Evolutionary conservation across 1,140 invertebrate species (phyloP).

Genomic region (Ceratoteleas bidentatus): DNA sequence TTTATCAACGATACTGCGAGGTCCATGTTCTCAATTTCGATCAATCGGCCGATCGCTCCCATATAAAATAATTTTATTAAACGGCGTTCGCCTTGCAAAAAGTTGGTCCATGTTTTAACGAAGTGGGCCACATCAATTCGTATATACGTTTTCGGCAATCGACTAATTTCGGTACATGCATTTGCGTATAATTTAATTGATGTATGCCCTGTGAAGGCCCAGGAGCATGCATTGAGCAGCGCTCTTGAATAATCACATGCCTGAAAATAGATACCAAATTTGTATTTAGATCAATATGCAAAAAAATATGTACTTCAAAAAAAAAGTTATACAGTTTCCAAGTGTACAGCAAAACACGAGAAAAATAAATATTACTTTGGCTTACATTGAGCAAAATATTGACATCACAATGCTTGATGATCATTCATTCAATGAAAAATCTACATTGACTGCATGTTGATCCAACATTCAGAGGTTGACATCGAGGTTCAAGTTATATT

Average conservation of each 20-base stretch:
- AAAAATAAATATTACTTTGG: too few relatives aligned
- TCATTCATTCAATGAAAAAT: too few relatives aligned
- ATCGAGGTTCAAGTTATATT: too few relatives aligned
- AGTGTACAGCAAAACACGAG: too few relatives aligned
- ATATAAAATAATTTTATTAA: constrained; percentile 16
- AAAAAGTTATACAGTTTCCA: too few relatives aligned
- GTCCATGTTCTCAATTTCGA: not conserved
- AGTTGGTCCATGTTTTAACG: constrained; percentile 18
- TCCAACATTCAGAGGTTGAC: too few relatives aligned
- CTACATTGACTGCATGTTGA: too few relatives aligned
- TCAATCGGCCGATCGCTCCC: constrained; percentile 8
- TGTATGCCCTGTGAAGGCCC: constrained; percentile 6
- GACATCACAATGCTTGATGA: too few relatives aligned
- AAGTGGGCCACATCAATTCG: constrained; percentile 22
- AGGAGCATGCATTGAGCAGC: constrained; percentile 11
- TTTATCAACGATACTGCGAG: not conserved
- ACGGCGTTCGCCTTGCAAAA: not conserved
- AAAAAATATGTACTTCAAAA: too few relatives aligned
- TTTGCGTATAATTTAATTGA: constrained; percentile 12
- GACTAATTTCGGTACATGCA: not conserved
- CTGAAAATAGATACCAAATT: constrained; percentile 4
- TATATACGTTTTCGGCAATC: not conserved
- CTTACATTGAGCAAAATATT: too few relatives aligned
- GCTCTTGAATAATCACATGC: constrained; percentile 24
- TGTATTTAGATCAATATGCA: not conserved